These are phyloP conservation scores for Oryzias curvinotus DNA, from an alignment of 2,113 vertebrate species.

Conservation along the genomic window DNA sequence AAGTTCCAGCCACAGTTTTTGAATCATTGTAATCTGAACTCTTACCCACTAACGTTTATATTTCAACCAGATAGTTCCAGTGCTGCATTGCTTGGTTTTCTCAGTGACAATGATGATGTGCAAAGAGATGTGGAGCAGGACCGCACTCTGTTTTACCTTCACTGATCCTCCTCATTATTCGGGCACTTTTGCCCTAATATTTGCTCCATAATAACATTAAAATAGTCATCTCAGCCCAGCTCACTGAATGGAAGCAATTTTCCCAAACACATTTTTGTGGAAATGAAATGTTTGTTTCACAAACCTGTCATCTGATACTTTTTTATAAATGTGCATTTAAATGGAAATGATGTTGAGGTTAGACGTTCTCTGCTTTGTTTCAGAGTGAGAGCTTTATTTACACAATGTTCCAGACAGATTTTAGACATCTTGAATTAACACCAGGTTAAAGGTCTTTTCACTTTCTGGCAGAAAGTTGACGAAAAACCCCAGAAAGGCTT, in stretches of 20 bases:
- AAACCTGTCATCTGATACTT: constrained; percentile 15
- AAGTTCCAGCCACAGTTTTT: constrained; percentile 8
- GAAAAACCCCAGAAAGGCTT: constrained; percentile 19
- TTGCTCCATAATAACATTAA: no score
- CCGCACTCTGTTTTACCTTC: constrained; percentile 18
- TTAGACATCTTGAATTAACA: constrained; percentile 10
- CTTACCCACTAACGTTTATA: constrained; percentile 13
- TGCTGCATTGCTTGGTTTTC: constrained; percentile 17
- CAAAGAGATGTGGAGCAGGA: constrained; percentile 27
- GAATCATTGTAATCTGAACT: constrained; percentile 24
- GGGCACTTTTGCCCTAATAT: no score
- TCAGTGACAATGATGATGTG: constrained; percentile 32
- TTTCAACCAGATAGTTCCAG: constrained; percentile 25
- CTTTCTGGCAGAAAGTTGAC: not conserved
- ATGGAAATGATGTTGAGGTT: constrained; percentile 1
- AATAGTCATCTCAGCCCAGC: no score
- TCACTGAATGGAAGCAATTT: no score
- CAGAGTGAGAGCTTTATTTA: constrained; percentile 32
- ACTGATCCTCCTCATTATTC: no score
- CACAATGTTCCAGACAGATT: constrained; percentile 14
- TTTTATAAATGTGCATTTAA: constrained; percentile 34
- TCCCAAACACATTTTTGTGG: not conserved
- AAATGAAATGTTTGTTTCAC: not conserved
- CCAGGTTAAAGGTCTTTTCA: constrained; percentile 5
- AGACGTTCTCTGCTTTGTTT: constrained; percentile 6